A percentile compares a stretch with the other conserved stretches of the same genome.
phyloP scores from a whole-genome alignment of 2,888 invertebrate species.

The Aporophyla lueneburgensis region DNA sequence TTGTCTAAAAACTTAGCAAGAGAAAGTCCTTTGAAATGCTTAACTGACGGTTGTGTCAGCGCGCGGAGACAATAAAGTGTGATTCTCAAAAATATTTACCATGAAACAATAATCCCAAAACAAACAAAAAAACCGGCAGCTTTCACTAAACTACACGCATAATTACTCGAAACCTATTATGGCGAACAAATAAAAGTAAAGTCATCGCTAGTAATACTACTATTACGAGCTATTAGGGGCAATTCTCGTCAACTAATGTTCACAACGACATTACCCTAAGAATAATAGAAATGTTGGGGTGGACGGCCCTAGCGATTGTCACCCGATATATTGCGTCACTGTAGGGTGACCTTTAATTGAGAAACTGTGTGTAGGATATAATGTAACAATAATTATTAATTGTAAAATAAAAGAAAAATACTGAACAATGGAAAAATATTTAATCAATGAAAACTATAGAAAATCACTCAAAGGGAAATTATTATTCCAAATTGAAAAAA shows the following conservation, averaged over 20 bases:
- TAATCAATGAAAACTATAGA: neutral
- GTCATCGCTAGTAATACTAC: slow-evolving; percentile 70
- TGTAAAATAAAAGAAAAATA: no score
- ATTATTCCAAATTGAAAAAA: no score
- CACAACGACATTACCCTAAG: slow-evolving; percentile 81
- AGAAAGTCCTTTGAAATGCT: neutral
- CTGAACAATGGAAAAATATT: no score
- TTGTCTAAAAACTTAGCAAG: neutral
- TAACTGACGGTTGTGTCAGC: neutral
- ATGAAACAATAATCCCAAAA: neutral
- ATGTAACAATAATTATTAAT: no score
- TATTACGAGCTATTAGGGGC: slow-evolving; percentile 75
- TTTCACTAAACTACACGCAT: slow-evolving; percentile 18
- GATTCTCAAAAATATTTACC: neutral
- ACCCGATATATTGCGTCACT: slow-evolving; percentile 77
- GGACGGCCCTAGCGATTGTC: slow-evolving; percentile 79
- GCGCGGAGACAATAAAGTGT: neutral
- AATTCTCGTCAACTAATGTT: slow-evolving; percentile 78
- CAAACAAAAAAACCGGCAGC: slow-evolving; percentile 6
- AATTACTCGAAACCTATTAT: slow-evolving; percentile 52
- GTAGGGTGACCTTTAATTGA: slow-evolving; percentile 72
- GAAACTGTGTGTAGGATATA: neutral
- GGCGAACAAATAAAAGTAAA: slow-evolving; percentile 62
- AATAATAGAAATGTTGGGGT: slow-evolving; percentile 82
- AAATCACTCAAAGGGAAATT: neutral